Base-by-base conservation (phyloP, 2,888 invertebrate genomes). In the Lasioglossum lativentre region DNA sequence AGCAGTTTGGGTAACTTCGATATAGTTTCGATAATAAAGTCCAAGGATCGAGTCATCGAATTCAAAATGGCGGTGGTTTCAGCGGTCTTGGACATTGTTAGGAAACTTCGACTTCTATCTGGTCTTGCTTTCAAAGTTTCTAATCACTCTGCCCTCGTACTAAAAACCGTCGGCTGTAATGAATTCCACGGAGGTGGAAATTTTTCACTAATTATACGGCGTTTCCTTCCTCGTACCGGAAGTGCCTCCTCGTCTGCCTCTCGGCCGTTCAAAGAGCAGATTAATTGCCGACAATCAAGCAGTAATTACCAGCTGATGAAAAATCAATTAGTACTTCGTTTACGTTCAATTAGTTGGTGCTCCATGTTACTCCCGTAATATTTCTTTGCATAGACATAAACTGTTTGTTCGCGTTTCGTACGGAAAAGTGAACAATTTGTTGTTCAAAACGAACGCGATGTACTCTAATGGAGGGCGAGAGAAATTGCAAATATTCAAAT, bases 261-360 rank as follows among this genome's bases (percentile, higher is more conserved):
- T 23, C 19, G 3, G 34, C 8, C 30, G 47, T 30, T 47, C 45
- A 27, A 68, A 66, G 23, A 34, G n/a, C 3, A 40, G 68, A 81
- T 81, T 70, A 83, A 73, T 76, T 72, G 59, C 14, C 66, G 38
- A 34, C 27, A 12, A 76, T 66, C 66, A 30, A 23, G 30, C 63
- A 42, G 34, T 73, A 76, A 81, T 73, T 76, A 4, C 80, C 10
- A n/a, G n/a, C 40, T 68, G 23, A 27, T 19, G 42, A 42, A 77
- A 74, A 83, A 76, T 66, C 38, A 85, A 79, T 30, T 72, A 45
- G 19, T 10, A 8, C 19, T 66, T 10, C 68, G 85, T 78, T 68
- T 66, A 63, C 16, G 80, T 66, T 63, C 68, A 73, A 88, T 88
- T 75, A 77, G 27, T 4, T n/a, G 27, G n/a, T 59, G 56, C 6